These are phyloP conservation scores for Colletes collaris DNA, from an alignment of 2,888 invertebrate genomes.

Conservation along the genomic window DNA sequence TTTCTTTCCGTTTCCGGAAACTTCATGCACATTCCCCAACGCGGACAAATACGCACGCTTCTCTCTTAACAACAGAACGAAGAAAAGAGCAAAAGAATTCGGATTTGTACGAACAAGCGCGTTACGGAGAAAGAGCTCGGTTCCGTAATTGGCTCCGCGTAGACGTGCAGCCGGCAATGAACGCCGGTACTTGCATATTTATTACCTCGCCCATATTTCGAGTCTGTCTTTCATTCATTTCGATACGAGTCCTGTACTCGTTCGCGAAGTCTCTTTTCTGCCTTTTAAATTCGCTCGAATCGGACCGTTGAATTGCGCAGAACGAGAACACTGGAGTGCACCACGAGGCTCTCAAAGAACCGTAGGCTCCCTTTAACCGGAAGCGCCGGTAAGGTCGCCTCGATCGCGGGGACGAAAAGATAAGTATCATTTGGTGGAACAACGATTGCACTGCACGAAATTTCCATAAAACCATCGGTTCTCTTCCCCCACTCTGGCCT, in stretches of 20 bases:
- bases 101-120: constrained; percentile 8
- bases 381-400: not conserved
- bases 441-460: not conserved
- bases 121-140: not conserved
- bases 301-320: not conserved
- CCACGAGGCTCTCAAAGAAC: not conserved
- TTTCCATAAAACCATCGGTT: too few species aligned
- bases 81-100: constrained; percentile 49
- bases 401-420: constrained; percentile 10
- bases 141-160: constrained; percentile 16
- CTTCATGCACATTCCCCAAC: constrained; percentile 44
- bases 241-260: not conserved
- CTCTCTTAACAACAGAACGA: constrained; percentile 35
- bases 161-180: not conserved
- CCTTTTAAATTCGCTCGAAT: constrained; percentile 5
- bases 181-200: too few species aligned
- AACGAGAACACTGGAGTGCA: not conserved
- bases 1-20: not conserved
- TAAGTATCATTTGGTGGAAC: constrained; percentile 36
- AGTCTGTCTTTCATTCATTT: not conserved
- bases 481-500: too few species aligned
- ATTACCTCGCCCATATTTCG: too few species aligned
- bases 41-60: constrained; percentile 56
- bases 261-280: not conserved
- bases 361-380: not conserved